Evolutionary conservation across 2,888 invertebrate genomes (phyloP), one percentile per base, ranked within the genome.

Genomic region (Seira musarum): DNA sequence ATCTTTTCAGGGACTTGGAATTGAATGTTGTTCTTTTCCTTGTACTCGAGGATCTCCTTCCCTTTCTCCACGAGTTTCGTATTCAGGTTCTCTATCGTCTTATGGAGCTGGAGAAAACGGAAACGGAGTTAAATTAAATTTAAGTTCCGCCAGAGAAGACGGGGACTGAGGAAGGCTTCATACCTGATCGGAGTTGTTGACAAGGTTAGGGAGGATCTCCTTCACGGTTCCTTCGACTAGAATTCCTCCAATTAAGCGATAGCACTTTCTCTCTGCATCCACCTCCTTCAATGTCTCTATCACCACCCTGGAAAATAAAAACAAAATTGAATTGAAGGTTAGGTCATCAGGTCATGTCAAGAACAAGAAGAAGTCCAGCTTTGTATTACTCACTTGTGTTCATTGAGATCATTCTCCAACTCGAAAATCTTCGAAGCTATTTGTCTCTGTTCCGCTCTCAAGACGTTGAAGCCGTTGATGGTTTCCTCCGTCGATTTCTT

Each of bases 401-500:
- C 98, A 89, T 96, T 97, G 82, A 96, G 91, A 89, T 99, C 98
- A 91, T 94, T 93, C 91, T 98, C 97, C 87, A 98, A 91, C 90
- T 98, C 97, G 0, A 95, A 93, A 82, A 98, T 92, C 91, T 97
- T 98, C 87, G 93, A 93, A 30, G 95, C 95, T 87, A 97, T 90
- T 87, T 92, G 92, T 87, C 96, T 91, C 90, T 98, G 98, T 88
- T 98, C 97, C 87, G 92, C 93, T 64, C 98, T 91, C 71, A 98
- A 91, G 81, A 92, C 91, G 90, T 98, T 96, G 90, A 98, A 98
- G 77, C 94, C 95, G 85, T 96, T 91, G 87, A 98, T 93, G 90
- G 96, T 95, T 88, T 96, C 96, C 84, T 86, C 86, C 15, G 80
- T 77, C 3, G 80, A 72, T 35, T 73, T 83, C 63, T 85, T 85